phyloP scores from a whole-genome alignment of 1,140 invertebrate species.

The Rhynchophorus ferrugineus region DNA sequence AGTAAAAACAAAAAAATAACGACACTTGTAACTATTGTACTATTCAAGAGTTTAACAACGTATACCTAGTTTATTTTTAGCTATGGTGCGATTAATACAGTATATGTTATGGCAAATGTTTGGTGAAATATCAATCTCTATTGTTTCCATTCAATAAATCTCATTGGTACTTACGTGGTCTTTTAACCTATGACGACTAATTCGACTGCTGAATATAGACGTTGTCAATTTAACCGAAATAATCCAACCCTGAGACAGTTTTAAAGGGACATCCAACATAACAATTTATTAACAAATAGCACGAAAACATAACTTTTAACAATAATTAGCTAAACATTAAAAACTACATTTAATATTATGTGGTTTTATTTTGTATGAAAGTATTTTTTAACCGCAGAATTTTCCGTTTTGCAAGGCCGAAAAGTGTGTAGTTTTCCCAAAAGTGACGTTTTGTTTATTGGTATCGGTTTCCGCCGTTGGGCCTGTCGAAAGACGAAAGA shows the following conservation, averaged over 20 bases:
- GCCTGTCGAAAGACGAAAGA: constrained; percentile 5
- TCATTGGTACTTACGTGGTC: too few species aligned
- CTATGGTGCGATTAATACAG: constrained; percentile 9
- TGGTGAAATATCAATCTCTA: constrained; percentile 6
- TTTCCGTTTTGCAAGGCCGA: constrained; percentile 27
- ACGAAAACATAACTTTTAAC: constrained; percentile 27
- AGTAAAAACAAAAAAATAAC: constrained; percentile 8
- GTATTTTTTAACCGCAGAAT: constrained; percentile 23
- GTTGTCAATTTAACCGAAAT: too few species aligned
- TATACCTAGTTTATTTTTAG: constrained; percentile 9
- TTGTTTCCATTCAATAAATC: too few species aligned
- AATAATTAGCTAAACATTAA: constrained; percentile 33
- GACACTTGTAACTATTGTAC: constrained; percentile 18
- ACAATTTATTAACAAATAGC: constrained; percentile 24
- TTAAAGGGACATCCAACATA: constrained; percentile 12
- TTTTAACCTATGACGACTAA: too few species aligned
- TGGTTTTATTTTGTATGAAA: constrained; percentile 29
- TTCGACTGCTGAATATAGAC: too few species aligned
- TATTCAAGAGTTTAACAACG: constrained; percentile 16
- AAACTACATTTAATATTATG: constrained; percentile 31
- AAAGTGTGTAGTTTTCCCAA: constrained; percentile 38
- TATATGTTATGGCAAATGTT: constrained; percentile 10
- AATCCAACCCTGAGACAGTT: constrained; percentile 11
- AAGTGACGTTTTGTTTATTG: constrained; percentile 38
- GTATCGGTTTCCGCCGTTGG: constrained; percentile 8